phyloP scores from a whole-genome alignment of 2,113 vertebrate genomes.

The Crocuta crocuta region DNA sequence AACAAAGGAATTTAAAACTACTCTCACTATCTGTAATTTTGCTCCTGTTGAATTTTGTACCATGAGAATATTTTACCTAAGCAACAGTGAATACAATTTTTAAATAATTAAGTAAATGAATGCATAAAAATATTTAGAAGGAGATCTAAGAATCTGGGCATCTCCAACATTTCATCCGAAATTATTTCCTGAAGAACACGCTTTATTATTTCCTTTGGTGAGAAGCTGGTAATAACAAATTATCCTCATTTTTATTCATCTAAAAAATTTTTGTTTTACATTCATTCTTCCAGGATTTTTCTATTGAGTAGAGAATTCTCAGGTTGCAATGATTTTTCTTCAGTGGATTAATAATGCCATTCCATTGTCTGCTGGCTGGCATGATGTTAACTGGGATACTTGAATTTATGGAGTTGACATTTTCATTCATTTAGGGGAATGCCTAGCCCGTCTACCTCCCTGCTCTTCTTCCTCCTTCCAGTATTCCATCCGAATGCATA shows the following conservation, averaged over 20 bases:
- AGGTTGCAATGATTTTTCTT: neutral
- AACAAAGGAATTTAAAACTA: neutral
- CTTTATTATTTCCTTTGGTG: neutral
- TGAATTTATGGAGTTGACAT: neutral
- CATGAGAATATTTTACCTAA: neutral
- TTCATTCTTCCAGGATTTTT: neutral
- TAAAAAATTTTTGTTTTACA: neutral
- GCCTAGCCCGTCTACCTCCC: neutral
- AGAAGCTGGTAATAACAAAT: neutral
- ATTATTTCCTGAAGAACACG: neutral
- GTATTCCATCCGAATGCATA: neutral
- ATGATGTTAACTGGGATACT: neutral
- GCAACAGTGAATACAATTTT: neutral
- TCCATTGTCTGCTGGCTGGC: neutral
- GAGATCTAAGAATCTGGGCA: neutral
- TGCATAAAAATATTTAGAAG: neutral
- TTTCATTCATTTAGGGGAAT: neutral
- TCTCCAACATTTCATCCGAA: neutral
- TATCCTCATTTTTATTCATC: neutral
- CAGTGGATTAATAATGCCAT: neutral
- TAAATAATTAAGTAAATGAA: neutral
- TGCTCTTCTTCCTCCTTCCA: neutral
- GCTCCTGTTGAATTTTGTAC: neutral
- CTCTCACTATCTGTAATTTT: neutral
- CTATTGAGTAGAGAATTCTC: neutral